phyloP scores from a whole-genome alignment of 1,140 invertebrate genomes.

The Zaprionus tsacasi region DNA sequence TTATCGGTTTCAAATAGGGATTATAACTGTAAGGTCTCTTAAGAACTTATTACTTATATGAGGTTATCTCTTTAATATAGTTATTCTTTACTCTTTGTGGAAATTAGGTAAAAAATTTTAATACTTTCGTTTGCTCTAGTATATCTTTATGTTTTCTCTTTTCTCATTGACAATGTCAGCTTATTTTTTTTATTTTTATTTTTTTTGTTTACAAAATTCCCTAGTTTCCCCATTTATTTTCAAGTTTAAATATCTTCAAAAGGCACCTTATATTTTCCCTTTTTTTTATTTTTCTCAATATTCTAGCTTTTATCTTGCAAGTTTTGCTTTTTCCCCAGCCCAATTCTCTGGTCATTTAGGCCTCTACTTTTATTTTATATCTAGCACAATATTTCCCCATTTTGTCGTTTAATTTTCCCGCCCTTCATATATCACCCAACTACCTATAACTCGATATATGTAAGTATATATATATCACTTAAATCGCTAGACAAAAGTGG shows the following conservation, averaged over 20 bases:
- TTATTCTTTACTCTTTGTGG: not conserved
- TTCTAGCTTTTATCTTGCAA: not conserved
- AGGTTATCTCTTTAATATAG: too few species aligned
- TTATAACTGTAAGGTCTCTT: not conserved
- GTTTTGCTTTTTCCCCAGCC: not conserved
- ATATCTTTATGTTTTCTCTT: too few species aligned
- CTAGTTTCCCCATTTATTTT: not conserved
- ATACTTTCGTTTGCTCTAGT: too few species aligned
- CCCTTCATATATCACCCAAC: not conserved
- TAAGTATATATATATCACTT: conserved; percentile 2
- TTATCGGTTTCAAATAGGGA: not conserved
- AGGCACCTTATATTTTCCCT: not conserved
- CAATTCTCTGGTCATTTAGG: not conserved
- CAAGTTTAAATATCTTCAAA: not conserved
- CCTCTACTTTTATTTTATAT: not conserved
- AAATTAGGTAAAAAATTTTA: too few species aligned
- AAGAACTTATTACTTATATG: not conserved
- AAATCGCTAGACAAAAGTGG: not conserved
- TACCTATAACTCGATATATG: not conserved
- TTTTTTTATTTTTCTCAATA: not conserved
- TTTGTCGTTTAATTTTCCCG: not conserved
- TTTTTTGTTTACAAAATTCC: not conserved
- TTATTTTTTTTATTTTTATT: too few species aligned
- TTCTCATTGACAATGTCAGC: too few species aligned
- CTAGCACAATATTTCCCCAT: not conserved